Conservation (phyloP, 2,113 vertebrate species). For the Lampris megalopsis region DNA sequence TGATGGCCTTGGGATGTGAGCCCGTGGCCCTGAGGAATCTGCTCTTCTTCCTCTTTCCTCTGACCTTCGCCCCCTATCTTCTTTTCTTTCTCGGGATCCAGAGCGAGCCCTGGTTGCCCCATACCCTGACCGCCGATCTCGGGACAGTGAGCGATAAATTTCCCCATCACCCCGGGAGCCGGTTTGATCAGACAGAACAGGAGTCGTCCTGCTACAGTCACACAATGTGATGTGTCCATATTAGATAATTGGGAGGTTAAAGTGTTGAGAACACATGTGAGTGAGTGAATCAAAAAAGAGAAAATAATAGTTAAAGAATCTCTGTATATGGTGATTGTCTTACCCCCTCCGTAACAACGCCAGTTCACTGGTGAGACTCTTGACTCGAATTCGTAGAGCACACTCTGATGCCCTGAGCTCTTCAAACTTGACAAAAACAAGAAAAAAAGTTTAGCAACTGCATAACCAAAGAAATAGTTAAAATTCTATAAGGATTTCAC, state of each 20-base stretch:
- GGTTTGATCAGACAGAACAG: slow-evolving; percentile 52
- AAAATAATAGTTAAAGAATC: slow-evolving; percentile 46
- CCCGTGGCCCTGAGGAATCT: slow-evolving; percentile 71
- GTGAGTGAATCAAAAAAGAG: slow-evolving; percentile 24
- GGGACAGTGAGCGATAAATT: slow-evolving; percentile 77
- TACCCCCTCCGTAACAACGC: slow-evolving; percentile 85
- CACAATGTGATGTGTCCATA: background rate
- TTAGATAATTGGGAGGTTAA: background rate
- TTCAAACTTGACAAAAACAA: slow-evolving; percentile 80
- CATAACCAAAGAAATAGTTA: background rate
- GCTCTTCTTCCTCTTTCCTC: slow-evolving; percentile 81
- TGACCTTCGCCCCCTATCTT: slow-evolving; percentile 75
- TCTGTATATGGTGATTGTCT: slow-evolving; percentile 67
- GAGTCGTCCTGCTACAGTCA: slow-evolving; percentile 76
- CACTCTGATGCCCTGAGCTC: slow-evolving; percentile 86
- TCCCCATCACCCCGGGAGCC: slow-evolving; percentile 62
- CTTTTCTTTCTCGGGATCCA: slow-evolving; percentile 80
- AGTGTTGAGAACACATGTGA: background rate
- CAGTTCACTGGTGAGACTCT: slow-evolving; percentile 87
- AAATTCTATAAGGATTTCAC: background rate
- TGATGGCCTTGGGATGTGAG: slow-evolving; percentile 71
- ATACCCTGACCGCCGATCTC: slow-evolving; percentile 72
- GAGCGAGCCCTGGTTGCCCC: slow-evolving; percentile 74
- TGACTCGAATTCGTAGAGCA: slow-evolving; percentile 85
- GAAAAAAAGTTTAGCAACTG: background rate